Evolutionary conservation across 2,888 invertebrate species (phyloP).

Genomic region (Macaria liturata): DNA sequence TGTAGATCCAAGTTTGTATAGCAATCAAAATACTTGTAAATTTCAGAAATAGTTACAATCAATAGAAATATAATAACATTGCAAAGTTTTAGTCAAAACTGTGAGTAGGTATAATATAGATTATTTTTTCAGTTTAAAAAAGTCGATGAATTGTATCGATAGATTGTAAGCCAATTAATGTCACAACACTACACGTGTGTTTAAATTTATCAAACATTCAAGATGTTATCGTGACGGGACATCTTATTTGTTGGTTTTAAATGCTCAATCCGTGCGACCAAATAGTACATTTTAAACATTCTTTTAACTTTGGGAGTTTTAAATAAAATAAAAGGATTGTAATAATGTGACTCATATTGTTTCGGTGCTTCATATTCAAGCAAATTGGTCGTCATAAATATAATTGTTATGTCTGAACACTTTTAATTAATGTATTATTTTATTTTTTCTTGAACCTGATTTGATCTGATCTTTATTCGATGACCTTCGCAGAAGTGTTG

Average conservation of each 20-base stretch:
- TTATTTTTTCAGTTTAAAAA: too few relatives aligned
- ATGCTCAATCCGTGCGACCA: constrained; percentile 29
- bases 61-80: too few relatives aligned
- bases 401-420: constrained; percentile 2
- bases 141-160: constrained; percentile 20
- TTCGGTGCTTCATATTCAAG: background rate
- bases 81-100: too few relatives aligned
- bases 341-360: constrained; percentile 2
- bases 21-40: too few relatives aligned
- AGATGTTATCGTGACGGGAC: constrained; percentile 55
- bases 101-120: too few relatives aligned
- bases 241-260: constrained; percentile 45
- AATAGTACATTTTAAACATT: constrained; percentile 28
- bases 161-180: background rate
- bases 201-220: constrained; percentile 54
- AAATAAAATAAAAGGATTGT: background rate
- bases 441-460: background rate
- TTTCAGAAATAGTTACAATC: too few relatives aligned
- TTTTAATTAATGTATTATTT: background rate
- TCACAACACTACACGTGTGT: constrained; percentile 45
- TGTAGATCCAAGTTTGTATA: too few relatives aligned
- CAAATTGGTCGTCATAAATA: constrained; percentile 1
- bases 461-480: constrained; percentile 1
- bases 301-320: constrained; percentile 7
- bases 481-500: background rate